Evolutionary conservation across 2,888 invertebrate genomes (phyloP), one percentile per base, ranked within the genome.

Genomic region (Dendrolimus pini): DNA sequence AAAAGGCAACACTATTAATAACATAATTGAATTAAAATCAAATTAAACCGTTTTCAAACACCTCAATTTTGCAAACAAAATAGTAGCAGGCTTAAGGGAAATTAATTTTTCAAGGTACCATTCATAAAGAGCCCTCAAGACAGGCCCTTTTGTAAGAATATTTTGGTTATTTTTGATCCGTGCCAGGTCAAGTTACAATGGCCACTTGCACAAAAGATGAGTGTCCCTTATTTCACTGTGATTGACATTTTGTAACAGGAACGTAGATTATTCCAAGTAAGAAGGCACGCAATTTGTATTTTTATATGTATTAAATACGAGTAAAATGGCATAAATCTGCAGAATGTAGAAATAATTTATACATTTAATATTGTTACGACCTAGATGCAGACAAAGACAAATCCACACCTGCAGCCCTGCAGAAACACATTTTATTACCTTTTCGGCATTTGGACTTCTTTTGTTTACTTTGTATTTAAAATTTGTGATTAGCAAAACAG

Each of bases 221-320:
- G 64, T 69, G 64, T 68, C 65, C 47, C 47, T 8, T 47, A 66
- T 71, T 72, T 71, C 62, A 57, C 61, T 61, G 60, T 69, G 69
- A 74, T 72, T 74, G 75, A 77, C 75, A 64, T 70, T 69, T 68
- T 67, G 65, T 65, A 71, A 70, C 70, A 55, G 52, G 55, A 55
- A 41, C 58, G 52, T 18, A 59, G 58, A 61, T 63, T 61, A 59
- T 57, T 61, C 47, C 52, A 56, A 53, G 30, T 58, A 58, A 58
- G 12, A 57, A 58, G 30, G 47, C 47, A 10, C 47, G 47, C 9
- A 47, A 53, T 56, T 60, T 53, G 41, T 52, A 58, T 52, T 54
- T 58, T 54, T 52, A 54, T 58, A 57, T 55, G 58, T 56, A 61
- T 56, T 57, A 61, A 60, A 59, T 56, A 41, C 14, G 9, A 41